Evolutionary conservation across 1,140 invertebrate species (phyloP), one percentile per base, ranked within the genome.

Genomic region (Periplaneta americana): DNA sequence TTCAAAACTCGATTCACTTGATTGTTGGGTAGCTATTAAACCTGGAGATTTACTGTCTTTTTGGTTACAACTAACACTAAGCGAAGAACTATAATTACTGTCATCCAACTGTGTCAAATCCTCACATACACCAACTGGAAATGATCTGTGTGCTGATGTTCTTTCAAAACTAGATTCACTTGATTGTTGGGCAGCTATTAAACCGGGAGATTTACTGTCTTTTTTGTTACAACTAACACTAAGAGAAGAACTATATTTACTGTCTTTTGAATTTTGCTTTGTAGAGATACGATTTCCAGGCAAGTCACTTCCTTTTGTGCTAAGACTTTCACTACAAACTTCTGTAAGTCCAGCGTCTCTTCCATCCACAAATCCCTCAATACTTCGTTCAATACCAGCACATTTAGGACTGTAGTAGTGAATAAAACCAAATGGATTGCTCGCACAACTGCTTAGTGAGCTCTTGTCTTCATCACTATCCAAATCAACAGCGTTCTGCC

Each of bases 361-460:
- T 37, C 35, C 77, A 39, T 78, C 77, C 13, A 78, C 77, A 37
- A 78, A 78, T 18, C 77, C 77, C 39, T 34, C 35, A 34, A 18
- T 32, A 31, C 77, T 31, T 33, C 10, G 28, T 36, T 34, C n/a
- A 36, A 36, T 82, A 74, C 37, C 37, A 36, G 33, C 34, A 28
- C 74, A 37, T 32, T 39, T 66, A n/a, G 90, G 87, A 83, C 92
- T 90, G 82, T 91, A 91, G 86, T 93, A 93, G 74, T 91, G 88
- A 13, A 93, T 90, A 83, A 92, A 93, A 36, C 92, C 92, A 85
- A 91, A 91, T 10, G 91, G 91, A 87, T 92, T 92, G 84, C 90
- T 91, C 33, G 88, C 88, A 87, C 88, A 89, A 85, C 89, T 90
- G 78, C 88, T 88, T 80, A 85, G 86, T 48, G 87, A 88, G 1